phyloP scores from a whole-genome alignment of 1,140 invertebrate species.

The Helicoverpa zea region DNA sequence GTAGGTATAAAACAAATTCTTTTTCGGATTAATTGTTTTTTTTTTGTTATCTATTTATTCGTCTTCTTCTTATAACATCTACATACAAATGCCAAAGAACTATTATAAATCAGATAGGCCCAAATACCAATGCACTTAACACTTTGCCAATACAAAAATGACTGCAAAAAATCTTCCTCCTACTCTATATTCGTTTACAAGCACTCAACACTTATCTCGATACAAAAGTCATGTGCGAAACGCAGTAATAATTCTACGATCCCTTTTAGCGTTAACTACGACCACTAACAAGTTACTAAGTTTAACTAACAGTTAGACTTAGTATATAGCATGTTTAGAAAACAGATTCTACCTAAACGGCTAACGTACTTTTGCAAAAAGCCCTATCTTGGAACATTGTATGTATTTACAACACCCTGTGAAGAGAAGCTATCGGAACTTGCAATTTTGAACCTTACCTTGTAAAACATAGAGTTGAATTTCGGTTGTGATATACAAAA shows the following conservation, averaged over 20 bases:
- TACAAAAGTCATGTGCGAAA: conserved; percentile 23
- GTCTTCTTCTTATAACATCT: too few relatives aligned
- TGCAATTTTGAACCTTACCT: neutral
- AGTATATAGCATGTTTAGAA: conserved; percentile 28
- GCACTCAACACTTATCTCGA: conserved; percentile 27
- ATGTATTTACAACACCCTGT: conserved; percentile 14
- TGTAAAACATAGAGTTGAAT: neutral
- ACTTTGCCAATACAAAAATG: neutral
- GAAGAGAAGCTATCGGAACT: neutral
- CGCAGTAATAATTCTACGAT: conserved; percentile 4
- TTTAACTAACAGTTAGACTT: conserved; percentile 13
- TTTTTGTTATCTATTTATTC: too few relatives aligned
- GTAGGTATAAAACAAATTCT: too few relatives aligned
- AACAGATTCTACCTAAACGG: conserved; percentile 26
- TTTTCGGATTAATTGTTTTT: too few relatives aligned
- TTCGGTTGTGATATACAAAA: neutral
- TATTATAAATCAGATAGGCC: neutral
- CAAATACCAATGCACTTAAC: neutral
- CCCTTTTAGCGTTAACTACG: conserved; percentile 18
- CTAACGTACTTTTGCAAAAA: conserved; percentile 19
- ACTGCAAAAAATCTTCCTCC: neutral
- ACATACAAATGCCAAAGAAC: too few relatives aligned
- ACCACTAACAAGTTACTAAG: too few relatives aligned
- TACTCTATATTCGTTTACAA: neutral
- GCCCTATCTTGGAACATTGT: conserved; percentile 18